phyloP scores from a whole-genome alignment of 1,140 invertebrate genomes.

The Aphidius gifuensis region DNA sequence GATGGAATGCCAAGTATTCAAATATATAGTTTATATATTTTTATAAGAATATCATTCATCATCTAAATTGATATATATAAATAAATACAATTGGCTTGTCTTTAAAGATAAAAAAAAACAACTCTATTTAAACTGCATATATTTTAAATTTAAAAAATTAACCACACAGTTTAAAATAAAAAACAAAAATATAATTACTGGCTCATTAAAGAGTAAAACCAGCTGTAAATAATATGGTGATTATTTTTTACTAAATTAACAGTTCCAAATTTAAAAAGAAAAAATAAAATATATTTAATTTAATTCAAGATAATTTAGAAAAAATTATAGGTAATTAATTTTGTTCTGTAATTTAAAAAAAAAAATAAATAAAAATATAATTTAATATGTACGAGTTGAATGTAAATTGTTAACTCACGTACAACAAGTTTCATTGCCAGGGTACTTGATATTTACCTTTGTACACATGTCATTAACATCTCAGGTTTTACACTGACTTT shows the following conservation, averaged over 20 bases:
- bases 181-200: slow-evolving; percentile 1
- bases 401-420: background rate
- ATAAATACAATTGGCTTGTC: background rate
- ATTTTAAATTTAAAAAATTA: slow-evolving; percentile 1
- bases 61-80: background rate
- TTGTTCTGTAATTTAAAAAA: too few relatives aligned
- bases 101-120: slow-evolving; percentile 15
- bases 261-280: too few relatives aligned
- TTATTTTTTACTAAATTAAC: too few relatives aligned
- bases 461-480: slow-evolving; percentile 2
- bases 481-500: slow-evolving; percentile 16
- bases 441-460: slow-evolving; percentile 1
- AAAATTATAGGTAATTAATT: too few relatives aligned
- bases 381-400: too few relatives aligned
- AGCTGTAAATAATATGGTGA: slow-evolving; percentile 5
- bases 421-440: slow-evolving; percentile 12
- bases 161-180: background rate
- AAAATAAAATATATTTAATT: too few relatives aligned
- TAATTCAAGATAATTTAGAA: too few relatives aligned
- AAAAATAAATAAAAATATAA: too few relatives aligned
- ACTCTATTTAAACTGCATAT: too few relatives aligned
- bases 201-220: slow-evolving; percentile 19
- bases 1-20: slow-evolving; percentile 16
- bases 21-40: background rate
- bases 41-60: slow-evolving; percentile 5